Percentiles rank a stretch among this genome's conserved stretches.
Conservation (phyloP, 2,797 vertebrate species). For the Pseudotriccus pelzelni region DNA sequence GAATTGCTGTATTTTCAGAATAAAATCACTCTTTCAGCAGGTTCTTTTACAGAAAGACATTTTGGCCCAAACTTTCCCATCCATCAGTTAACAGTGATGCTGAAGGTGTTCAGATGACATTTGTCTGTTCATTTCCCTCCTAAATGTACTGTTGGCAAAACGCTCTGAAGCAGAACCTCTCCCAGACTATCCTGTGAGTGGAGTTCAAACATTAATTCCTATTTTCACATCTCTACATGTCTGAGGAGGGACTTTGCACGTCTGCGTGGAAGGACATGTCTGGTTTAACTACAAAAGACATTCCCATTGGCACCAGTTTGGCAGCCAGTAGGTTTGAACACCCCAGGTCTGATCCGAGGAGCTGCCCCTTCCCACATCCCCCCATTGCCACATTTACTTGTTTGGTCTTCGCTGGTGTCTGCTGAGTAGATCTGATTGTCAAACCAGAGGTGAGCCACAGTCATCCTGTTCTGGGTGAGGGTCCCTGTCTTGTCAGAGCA, state of each 20-base stretch:
- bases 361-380: not conserved
- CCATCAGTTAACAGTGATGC: not conserved
- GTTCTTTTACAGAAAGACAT: not conserved
- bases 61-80: not conserved
- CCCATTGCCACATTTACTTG: constrained; percentile 57
- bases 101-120: not conserved
- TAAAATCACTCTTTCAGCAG: not conserved
- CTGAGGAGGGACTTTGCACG: not conserved
- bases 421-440: constrained; percentile 78
- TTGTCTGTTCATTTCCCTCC: not conserved
- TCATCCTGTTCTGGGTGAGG: constrained; percentile 84
- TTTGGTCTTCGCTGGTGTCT: constrained; percentile 80
- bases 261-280: accelerated
- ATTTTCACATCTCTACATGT: not conserved
- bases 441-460: constrained; percentile 83
- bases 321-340: not conserved
- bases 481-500: constrained; percentile 84
- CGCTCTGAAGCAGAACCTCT: not conserved
- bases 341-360: too few relatives aligned
- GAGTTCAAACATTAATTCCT: not conserved
- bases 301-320: not conserved
- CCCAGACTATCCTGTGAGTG: not conserved
- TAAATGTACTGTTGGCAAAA: not conserved
- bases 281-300: not conserved
- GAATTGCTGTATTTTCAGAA: not conserved